phyloP scores from a whole-genome alignment of 2,888 invertebrate species.

The Athalia rosae region DNA sequence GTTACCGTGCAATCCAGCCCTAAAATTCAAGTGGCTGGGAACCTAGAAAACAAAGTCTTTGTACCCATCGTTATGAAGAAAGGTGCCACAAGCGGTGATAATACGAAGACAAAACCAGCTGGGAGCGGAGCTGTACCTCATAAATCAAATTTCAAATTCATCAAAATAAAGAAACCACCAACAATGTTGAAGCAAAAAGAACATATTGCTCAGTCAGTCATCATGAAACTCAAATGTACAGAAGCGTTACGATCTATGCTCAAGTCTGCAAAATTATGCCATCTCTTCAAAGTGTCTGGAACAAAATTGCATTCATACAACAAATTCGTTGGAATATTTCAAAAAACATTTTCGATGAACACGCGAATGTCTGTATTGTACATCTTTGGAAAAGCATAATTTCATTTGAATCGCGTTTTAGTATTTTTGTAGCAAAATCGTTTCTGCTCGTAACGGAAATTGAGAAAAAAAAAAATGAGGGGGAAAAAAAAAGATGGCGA shows the following conservation, averaged over 20 bases:
- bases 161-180: conserved; percentile 59
- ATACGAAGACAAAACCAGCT: conserved; percentile 40
- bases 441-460: background rate
- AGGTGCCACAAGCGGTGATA: conserved; percentile 32
- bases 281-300: conserved; percentile 78
- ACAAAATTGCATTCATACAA: conserved; percentile 74
- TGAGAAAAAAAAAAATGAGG: too few relatives aligned
- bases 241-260: conserved; percentile 69
- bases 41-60: conserved; percentile 14
- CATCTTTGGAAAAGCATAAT: background rate
- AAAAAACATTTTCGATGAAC: conserved; percentile 72
- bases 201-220: conserved; percentile 11
- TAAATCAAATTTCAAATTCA: conserved; percentile 59
- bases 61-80: conserved; percentile 18
- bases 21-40: conserved; percentile 12
- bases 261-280: conserved; percentile 67
- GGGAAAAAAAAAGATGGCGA: background rate
- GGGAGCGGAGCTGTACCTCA: conserved; percentile 34
- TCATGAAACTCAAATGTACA: conserved; percentile 61
- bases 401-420: background rate
- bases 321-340: conserved; percentile 68
- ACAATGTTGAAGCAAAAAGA: conserved; percentile 54
- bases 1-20: conserved; percentile 7
- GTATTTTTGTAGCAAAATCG: background rate
- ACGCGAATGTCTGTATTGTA: conserved; percentile 55